Percentiles rank a stretch among this genome's conserved stretches.
These are phyloP conservation scores for Trichomalopsis sarcophagae DNA, from an alignment of 1,140 invertebrate species.

Conservation along the genomic window DNA sequence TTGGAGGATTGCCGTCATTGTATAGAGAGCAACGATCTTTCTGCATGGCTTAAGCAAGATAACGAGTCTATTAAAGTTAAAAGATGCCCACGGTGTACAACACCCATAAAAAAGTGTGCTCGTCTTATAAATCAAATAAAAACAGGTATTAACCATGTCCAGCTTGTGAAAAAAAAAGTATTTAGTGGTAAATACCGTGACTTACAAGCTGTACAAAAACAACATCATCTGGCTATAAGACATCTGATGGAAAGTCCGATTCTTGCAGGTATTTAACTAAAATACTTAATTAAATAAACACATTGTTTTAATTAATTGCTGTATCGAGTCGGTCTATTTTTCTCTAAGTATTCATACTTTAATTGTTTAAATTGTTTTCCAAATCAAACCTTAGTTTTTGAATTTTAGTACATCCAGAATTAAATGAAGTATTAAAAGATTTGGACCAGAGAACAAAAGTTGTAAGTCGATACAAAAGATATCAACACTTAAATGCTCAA, in stretches of 20 bases:
- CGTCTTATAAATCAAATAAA: slow-evolving; percentile 1
- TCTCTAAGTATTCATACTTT: no score
- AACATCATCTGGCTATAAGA: no score
- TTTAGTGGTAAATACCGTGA: background rate
- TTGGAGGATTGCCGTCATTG: slow-evolving; percentile 23
- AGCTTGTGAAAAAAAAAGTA: background rate
- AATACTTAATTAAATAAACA: no score
- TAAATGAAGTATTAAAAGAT: background rate
- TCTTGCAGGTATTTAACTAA: no score
- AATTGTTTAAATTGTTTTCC: no score
- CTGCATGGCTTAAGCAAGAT: background rate
- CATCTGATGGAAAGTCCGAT: no score
- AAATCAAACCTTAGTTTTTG: no score
- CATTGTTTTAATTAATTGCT: no score
- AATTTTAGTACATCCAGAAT: background rate
- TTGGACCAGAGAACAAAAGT: background rate
- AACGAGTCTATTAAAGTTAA: background rate
- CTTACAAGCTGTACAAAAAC: background rate
- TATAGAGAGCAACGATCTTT: slow-evolving; percentile 11
- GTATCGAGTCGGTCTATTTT: no score
- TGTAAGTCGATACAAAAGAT: background rate
- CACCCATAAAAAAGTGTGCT: background rate
- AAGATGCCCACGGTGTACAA: background rate
- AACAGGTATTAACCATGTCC: background rate
- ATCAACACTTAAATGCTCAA: background rate